Evolutionary conservation across 2,797 vertebrate species (phyloP).

Genomic region (Mus spretus): DNA sequence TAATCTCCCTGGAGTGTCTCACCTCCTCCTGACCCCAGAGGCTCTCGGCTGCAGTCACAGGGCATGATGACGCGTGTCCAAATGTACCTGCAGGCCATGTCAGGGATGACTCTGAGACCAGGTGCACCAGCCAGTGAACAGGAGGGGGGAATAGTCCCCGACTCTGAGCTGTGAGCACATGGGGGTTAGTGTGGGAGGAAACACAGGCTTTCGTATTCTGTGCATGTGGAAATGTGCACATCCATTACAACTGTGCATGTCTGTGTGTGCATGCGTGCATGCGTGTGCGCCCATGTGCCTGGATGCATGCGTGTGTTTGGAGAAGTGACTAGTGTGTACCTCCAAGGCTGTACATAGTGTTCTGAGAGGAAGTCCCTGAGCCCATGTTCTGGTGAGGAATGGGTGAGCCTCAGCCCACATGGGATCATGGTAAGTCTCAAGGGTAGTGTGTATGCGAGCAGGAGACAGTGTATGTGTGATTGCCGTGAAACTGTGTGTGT

Average conservation of each 20-base stretch:
- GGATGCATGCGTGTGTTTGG: too few relatives aligned
- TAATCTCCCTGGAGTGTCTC: not conserved
- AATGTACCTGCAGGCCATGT: not conserved
- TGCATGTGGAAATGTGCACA: rapidly evolving
- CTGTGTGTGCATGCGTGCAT: not conserved
- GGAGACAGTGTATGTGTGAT: not conserved
- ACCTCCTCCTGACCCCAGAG: not conserved
- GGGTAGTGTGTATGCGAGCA: not conserved
- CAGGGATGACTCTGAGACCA: not conserved
- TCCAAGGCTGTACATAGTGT: too few relatives aligned
- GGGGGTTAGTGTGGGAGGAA: not conserved
- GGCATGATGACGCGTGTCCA: rapidly evolving
- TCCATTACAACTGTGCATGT: not conserved
- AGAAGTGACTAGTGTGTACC: not conserved
- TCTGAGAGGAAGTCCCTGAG: not conserved
- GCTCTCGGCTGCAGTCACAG: not conserved
- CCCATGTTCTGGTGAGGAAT: too few relatives aligned
- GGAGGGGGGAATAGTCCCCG: not conserved
- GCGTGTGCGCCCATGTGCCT: not conserved
- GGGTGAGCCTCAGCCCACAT: not conserved
- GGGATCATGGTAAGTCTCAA: not conserved
- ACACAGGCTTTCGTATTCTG: not conserved
- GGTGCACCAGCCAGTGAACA: not conserved
- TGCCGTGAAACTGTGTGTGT: not conserved
- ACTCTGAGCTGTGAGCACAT: rapidly evolving